phyloP scores from a whole-genome alignment of 2,888 invertebrate genomes.

The Heliconius ethilla region DNA sequence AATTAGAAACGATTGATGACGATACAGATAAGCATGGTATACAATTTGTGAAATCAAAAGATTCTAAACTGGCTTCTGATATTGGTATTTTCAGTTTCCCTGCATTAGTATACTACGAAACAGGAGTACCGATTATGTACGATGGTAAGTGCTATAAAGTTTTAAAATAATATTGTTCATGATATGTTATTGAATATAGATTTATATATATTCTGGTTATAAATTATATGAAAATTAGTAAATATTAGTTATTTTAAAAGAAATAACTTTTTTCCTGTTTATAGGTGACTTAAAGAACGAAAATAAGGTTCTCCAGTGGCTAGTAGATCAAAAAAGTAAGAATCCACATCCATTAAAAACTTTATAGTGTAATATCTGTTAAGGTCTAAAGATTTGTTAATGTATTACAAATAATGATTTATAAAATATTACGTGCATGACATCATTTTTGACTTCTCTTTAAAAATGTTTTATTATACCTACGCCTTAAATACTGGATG shows the following conservation, averaged over 20 bases:
- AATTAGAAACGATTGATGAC: constrained; percentile 95
- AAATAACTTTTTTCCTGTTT: constrained; percentile 71
- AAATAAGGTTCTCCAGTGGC: constrained; percentile 97
- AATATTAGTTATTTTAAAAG: constrained; percentile 24
- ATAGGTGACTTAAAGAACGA: constrained; percentile 97
- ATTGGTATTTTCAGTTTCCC: constrained; percentile 96
- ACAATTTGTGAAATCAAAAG: constrained; percentile 96
- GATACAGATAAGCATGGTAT: constrained; percentile 96
- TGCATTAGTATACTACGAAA: constrained; percentile 95
- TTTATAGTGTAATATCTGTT: constrained; percentile 56
- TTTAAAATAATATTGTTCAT: neutral
- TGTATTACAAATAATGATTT: constrained; percentile 57
- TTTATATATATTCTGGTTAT: neutral
- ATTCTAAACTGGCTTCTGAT: constrained; percentile 93
- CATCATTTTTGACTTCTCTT: constrained; percentile 73
- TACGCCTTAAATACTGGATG: constrained; percentile 77
- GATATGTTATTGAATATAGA: neutral
- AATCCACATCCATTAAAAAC: constrained; percentile 82
- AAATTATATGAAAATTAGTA: neutral
- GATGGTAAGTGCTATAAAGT: constrained; percentile 86
- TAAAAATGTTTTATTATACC: constrained; percentile 63
- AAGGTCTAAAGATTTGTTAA: constrained; percentile 55
- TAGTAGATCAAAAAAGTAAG: constrained; percentile 98
- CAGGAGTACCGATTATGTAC: constrained; percentile 96
- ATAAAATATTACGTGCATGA: constrained; percentile 76